Conservation (phyloP, 1,140 invertebrate genomes). For the Dendroctonus ponderosae region DNA sequence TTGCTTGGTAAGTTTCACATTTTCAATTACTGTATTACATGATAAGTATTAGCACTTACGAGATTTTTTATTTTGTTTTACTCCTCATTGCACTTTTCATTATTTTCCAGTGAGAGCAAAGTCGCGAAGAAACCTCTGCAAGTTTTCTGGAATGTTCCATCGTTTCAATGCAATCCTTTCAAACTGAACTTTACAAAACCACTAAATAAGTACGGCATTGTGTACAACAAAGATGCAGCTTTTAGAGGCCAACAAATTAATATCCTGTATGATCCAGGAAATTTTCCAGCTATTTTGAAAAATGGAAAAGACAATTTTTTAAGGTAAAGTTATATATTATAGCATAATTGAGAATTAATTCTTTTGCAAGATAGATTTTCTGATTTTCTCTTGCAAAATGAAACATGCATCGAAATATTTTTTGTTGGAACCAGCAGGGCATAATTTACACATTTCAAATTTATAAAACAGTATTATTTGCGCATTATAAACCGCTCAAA, state of each 20-base stretch:
- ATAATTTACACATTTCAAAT: too few relatives aligned
- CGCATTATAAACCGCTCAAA: too few relatives aligned
- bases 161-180: constrained; percentile 66
- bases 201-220: constrained; percentile 62
- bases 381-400: too few relatives aligned
- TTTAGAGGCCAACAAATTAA: constrained; percentile 67
- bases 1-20: not conserved
- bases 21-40: not conserved
- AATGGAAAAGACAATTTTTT: constrained; percentile 38
- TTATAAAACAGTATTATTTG: too few relatives aligned
- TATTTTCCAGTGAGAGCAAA: constrained; percentile 5
- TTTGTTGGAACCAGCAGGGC: too few relatives aligned
- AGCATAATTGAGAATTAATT: too few relatives aligned
- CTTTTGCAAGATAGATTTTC: too few relatives aligned
- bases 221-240: constrained; percentile 63
- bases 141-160: constrained; percentile 79
- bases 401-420: too few relatives aligned
- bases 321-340: constrained; percentile 10
- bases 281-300: constrained; percentile 68
- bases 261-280: constrained; percentile 73
- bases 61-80: not conserved
- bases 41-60: not conserved
- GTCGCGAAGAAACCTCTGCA: constrained; percentile 30
- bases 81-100: not conserved
- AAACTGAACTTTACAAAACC: constrained; percentile 64